These are phyloP conservation scores for Callorhinus ursinus DNA, from an alignment of 2,113 vertebrate species.

Conservation along the genomic window DNA sequence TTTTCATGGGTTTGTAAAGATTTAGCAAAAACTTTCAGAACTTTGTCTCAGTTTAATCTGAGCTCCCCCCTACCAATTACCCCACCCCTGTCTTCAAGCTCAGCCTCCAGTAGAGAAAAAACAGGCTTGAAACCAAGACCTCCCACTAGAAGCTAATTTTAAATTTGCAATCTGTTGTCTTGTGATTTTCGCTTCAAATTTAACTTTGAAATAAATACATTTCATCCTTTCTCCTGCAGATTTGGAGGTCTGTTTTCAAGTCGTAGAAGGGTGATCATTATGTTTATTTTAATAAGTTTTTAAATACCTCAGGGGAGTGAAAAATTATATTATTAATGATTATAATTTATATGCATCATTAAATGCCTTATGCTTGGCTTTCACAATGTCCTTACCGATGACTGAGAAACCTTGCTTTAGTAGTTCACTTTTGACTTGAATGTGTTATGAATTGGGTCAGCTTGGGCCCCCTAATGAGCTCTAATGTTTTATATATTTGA, in stretches of 20 bases:
- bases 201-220: conserved; percentile 81
- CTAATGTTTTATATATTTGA: not conserved
- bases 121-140: conserved; percentile 86
- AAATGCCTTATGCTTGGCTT: not conserved
- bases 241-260: conserved; percentile 63
- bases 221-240: conserved; percentile 75
- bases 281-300: conserved; percentile 75
- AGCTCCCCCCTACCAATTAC: conserved; percentile 58
- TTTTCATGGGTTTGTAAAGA: conserved; percentile 80
- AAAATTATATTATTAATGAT: conserved; percentile 45
- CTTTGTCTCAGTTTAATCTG: conserved; percentile 81
- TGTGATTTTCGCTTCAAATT: conserved; percentile 85
- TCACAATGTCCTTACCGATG: not conserved
- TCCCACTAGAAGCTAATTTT: conserved; percentile 90
- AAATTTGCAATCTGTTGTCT: conserved; percentile 89
- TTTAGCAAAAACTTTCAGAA: conserved; percentile 80
- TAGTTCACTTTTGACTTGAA: not conserved
- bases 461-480: not conserved
- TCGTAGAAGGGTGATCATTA: conserved; percentile 45
- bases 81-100: conserved; percentile 67
- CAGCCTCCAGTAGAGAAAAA: conserved; percentile 81
- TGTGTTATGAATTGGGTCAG: not conserved
- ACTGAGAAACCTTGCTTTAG: not conserved
- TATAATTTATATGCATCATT: not conserved
- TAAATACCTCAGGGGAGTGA: conserved; percentile 37